Evolutionary conservation across 1,140 invertebrate species (phyloP).

Genomic region (Caenorhabditis latens): DNA sequence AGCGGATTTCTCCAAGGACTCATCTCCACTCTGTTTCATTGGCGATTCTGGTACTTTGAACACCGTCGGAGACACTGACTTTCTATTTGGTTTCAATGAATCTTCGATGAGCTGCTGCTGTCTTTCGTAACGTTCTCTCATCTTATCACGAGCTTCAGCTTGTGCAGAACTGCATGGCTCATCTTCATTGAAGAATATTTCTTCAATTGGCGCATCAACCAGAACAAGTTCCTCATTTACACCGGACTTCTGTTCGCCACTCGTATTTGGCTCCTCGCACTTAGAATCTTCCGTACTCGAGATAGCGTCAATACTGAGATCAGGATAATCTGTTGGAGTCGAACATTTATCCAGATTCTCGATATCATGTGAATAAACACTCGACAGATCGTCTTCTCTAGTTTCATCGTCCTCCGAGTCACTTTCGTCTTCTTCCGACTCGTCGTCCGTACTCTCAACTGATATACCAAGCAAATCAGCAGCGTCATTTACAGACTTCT

Average conservation of each 20-base stretch:
- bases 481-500: background rate
- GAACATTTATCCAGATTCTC: no score
- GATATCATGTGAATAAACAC: no score
- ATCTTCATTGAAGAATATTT: background rate
- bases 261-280: no score
- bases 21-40: background rate
- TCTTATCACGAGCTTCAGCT: background rate
- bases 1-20: no score
- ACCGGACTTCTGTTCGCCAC: no score
- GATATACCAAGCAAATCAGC: background rate
- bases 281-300: no score
- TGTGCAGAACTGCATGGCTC: conserved; percentile 13
- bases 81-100: background rate
- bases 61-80: background rate
- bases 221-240: background rate
- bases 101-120: conserved; percentile 18
- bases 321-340: no score
- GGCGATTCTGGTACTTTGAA: background rate
- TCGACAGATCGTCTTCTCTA: no score
- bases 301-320: no score
- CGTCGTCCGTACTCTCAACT: background rate
- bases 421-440: background rate
- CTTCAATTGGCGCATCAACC: background rate
- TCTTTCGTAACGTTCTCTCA: background rate
- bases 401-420: no score